Evolutionary conservation across 2,113 vertebrate genomes (phyloP).

Genomic region (Tylochromis polylepis): DNA sequence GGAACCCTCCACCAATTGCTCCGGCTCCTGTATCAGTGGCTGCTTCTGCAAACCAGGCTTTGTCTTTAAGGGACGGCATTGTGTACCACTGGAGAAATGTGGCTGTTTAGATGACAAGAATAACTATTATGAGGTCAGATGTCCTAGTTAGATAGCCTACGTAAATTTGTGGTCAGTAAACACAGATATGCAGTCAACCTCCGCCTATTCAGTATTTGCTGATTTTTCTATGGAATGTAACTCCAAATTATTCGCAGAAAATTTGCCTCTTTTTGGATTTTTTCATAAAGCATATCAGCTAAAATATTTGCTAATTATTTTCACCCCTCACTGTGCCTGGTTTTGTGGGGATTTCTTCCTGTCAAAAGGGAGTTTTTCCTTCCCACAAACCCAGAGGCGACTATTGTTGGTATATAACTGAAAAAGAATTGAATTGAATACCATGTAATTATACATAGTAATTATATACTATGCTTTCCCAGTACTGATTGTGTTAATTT

Average conservation of each 20-base stretch:
- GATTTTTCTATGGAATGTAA: neutral
- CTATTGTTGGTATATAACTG: neutral
- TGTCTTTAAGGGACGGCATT: conserved; percentile 64
- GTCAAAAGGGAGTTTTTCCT: neutral
- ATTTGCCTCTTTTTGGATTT: neutral
- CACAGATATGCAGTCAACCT: neutral
- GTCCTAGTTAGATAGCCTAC: neutral
- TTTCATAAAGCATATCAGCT: neutral
- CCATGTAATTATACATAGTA: neutral
- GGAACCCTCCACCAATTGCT: conserved; percentile 71
- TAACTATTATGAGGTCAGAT: conserved; percentile 76
- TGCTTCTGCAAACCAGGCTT: conserved; percentile 80
- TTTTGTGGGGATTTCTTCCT: neutral
- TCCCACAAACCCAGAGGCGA: fast-evolving
- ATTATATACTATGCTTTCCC: fast-evolving
- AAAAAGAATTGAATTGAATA: neutral
- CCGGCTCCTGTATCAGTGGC: conserved; percentile 65
- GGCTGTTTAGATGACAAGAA: conserved; percentile 70
- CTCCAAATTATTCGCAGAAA: neutral
- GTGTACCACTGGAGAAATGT: conserved; percentile 74
- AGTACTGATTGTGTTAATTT: neutral
- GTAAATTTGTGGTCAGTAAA: neutral
- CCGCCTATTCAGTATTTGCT: neutral
- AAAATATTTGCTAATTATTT: neutral
- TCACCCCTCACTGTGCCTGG: neutral